These are phyloP conservation scores for Smutsia gigantea DNA, from an alignment of 2,797 vertebrate genomes.

Conservation along the genomic window DNA sequence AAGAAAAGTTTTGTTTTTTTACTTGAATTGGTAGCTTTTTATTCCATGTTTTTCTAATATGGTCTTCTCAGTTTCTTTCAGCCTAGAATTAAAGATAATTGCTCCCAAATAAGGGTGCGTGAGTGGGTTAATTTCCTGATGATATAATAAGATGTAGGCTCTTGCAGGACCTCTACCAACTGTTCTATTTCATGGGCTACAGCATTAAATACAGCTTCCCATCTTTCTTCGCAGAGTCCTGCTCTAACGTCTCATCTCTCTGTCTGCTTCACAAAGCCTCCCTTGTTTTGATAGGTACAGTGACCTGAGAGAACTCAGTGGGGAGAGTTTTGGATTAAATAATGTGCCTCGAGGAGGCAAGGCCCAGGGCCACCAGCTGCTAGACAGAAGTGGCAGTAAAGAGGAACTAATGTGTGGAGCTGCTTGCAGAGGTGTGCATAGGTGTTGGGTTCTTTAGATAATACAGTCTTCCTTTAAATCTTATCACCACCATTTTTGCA, in stretches of 20 bases:
- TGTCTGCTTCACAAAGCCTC: background rate
- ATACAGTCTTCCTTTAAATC: background rate
- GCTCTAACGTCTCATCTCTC: background rate
- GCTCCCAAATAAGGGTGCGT: background rate
- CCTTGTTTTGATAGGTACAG: background rate
- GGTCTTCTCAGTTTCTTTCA: background rate
- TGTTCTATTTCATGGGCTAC: background rate
- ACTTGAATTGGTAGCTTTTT: background rate
- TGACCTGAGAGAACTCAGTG: background rate
- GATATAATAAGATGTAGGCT: background rate
- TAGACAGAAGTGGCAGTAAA: no score
- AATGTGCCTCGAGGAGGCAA: background rate
- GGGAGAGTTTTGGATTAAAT: background rate
- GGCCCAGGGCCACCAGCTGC: no score
- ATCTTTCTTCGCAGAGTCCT: background rate
- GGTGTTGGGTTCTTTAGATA: background rate
- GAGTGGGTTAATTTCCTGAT: background rate
- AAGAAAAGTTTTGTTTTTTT: background rate
- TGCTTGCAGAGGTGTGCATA: background rate
- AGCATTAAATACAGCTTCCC: background rate
- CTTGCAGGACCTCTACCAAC: background rate
- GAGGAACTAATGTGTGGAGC: background rate
- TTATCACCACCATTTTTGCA: background rate
- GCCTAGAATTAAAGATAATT: background rate
- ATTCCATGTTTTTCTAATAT: background rate